These are phyloP conservation scores for Sarcophilus harrisii DNA, from an alignment of 2,797 vertebrate species.

Conservation along the genomic window DNA sequence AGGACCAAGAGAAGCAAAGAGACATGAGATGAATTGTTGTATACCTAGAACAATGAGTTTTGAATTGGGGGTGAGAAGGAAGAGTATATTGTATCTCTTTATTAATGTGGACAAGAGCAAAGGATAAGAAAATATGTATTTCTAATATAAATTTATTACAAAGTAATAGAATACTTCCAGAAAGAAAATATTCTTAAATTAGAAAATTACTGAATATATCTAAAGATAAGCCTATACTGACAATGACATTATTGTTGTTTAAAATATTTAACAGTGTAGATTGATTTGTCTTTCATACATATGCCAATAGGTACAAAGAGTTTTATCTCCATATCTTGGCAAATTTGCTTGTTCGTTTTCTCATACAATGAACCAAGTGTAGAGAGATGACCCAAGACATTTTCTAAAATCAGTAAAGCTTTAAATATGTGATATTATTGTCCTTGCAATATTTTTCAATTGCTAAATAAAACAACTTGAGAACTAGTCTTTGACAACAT, in stretches of 20 bases:
- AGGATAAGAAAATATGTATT: neutral
- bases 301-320: neutral
- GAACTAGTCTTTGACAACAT: neutral
- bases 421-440: neutral
- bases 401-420: neutral
- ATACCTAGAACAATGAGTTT: too few relatives aligned
- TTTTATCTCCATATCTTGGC: neutral
- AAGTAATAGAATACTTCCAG: neutral
- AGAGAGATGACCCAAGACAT: neutral
- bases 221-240: neutral
- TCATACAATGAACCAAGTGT: neutral
- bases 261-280: neutral
- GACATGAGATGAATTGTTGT: too few relatives aligned
- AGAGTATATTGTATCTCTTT: neutral
- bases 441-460: neutral
- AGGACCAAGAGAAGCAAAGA: too few relatives aligned
- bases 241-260: neutral
- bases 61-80: too few relatives aligned
- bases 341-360: neutral
- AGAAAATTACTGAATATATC: neutral
- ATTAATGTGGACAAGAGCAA: neutral
- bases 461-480: neutral
- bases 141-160: neutral
- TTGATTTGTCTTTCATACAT: neutral
- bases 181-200: neutral